These are phyloP conservation scores for Scaptomyza pallida DNA, from an alignment of 1,140 invertebrate species.

Conservation along the genomic window DNA sequence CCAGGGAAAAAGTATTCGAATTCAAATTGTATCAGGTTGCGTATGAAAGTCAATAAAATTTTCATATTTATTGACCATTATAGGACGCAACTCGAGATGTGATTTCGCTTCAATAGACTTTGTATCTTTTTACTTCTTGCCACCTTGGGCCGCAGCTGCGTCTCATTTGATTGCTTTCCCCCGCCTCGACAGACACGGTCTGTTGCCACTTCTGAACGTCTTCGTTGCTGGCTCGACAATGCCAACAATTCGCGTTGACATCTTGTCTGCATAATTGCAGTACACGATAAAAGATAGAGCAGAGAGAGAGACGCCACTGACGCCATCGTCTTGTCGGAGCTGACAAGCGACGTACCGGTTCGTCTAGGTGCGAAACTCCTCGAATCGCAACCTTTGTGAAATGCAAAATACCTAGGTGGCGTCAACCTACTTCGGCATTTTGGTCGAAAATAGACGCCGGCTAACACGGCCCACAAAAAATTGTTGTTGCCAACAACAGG, in stretches of 20 bases:
- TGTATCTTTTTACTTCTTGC: constrained; percentile 1
- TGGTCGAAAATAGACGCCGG: constrained; percentile 60
- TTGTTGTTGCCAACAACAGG: constrained; percentile 58
- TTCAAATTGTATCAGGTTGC: constrained; percentile 54
- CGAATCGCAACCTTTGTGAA: constrained; percentile 72
- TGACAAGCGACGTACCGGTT: constrained; percentile 29
- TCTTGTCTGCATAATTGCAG: constrained; percentile 83
- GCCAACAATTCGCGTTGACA: constrained; percentile 81
- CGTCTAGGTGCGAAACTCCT: constrained; percentile 65
- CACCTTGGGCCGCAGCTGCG: constrained; percentile 69
- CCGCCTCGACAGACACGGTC: background rate
- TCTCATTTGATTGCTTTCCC: constrained; percentile 12
- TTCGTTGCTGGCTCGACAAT: constrained; percentile 48
- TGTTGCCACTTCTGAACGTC: constrained; percentile 1
- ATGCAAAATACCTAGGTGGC: constrained; percentile 72
- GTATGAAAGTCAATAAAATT: constrained; percentile 71
- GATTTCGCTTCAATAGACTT: constrained; percentile 10
- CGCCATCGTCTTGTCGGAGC: constrained; percentile 66
- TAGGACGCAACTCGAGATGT: constrained; percentile 12
- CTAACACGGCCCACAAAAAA: constrained; percentile 64
- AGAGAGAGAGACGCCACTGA: constrained; percentile 42
- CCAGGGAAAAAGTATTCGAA: constrained; percentile 3
- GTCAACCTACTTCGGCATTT: constrained; percentile 71
- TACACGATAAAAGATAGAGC: constrained; percentile 65
- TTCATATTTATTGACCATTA: constrained; percentile 82